Conservation (phyloP, 2,888 invertebrate genomes). For the Anthophora plumipes region DNA sequence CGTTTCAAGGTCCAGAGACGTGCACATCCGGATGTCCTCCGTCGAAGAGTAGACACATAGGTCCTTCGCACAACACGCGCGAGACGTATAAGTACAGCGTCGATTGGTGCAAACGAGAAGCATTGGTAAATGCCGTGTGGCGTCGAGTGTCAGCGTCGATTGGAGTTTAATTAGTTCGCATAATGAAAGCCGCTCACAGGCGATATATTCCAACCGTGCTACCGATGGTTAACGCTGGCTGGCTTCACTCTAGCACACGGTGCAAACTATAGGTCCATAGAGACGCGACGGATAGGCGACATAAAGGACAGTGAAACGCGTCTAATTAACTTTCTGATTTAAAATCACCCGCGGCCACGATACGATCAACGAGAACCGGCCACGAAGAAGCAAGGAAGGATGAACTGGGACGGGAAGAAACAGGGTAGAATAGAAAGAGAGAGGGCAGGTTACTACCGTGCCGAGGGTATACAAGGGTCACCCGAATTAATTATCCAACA, state of each 20-base stretch:
- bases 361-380: constrained; percentile 72
- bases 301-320: constrained; percentile 78
- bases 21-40: constrained; percentile 50
- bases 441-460: constrained; percentile 60
- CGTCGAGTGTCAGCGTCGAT: constrained; percentile 72
- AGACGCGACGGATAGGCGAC: constrained; percentile 66
- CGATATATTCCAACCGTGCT: constrained; percentile 50
- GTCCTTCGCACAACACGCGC: constrained; percentile 27
- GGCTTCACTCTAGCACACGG: too few relatives aligned
- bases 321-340: constrained; percentile 83
- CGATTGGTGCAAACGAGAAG: constrained; percentile 59
- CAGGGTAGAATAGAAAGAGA: constrained; percentile 13
- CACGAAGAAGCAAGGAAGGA: constrained; percentile 2
- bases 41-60: background rate
- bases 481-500: constrained; percentile 80
- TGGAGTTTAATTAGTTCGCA: constrained; percentile 82
- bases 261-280: too few relatives aligned
- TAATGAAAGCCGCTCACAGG: constrained; percentile 76
- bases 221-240: too few relatives aligned
- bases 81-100: constrained; percentile 38
- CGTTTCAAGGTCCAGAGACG: background rate
- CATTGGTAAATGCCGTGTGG: constrained; percentile 52
- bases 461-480: constrained; percentile 71
- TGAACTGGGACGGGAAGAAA: constrained; percentile 19
- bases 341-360: constrained; percentile 79